Base-by-base conservation (phyloP, 2,888 invertebrate species). In the Drosophila ezoana region DNA sequence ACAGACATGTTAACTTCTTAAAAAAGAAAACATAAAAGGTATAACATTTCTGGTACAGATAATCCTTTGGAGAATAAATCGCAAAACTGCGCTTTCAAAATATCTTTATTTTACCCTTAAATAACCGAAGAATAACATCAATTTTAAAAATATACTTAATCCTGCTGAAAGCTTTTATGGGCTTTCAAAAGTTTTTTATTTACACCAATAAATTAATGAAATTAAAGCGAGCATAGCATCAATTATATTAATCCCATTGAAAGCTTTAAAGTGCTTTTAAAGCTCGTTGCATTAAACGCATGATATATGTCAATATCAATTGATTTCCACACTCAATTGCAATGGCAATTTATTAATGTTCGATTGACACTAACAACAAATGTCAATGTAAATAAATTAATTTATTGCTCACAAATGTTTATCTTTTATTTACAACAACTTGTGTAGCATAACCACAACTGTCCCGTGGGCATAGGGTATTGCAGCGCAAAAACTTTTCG, bases 401-500 rank as follows among this genome's bases (percentile, higher is more conserved):
- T 28, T 37, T 37, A 62, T 47, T 14, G 57, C 38, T 57, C n/a
- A 28, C 52, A 72, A 57, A 53, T 58, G 48, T 20, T 37, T 32
- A 62, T 57, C 20, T 37, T 38, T 18, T 28, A 54, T 60, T 48
- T 56, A 53, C 37, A 48, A 40, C 43, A 32, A 40, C 35, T n/a
- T 57, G 41, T 37, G 40, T 16, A 52, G 28, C 41, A 64, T 33
- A 38, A 32, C 10, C 43, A 3, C 35, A 28, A 32, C 41, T 38
- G 53, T 38, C 33, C 18, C 13, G 16, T 32, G 45, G 37, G 18
- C 28, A 16, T 18, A 58, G 58, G 53, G 76, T 76, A 71, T 70
- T 52, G 61, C 33, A 62, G 51, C 37, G 72, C 56, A 52, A 62
- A 49, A 76, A 68, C 48, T 77, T 76, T 61, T 77, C 37, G 58